Percentiles rank a stretch among this genome's conserved stretches.
phyloP scores from a whole-genome alignment of 1,140 invertebrate genomes.

The Whitmania pigra region DNA sequence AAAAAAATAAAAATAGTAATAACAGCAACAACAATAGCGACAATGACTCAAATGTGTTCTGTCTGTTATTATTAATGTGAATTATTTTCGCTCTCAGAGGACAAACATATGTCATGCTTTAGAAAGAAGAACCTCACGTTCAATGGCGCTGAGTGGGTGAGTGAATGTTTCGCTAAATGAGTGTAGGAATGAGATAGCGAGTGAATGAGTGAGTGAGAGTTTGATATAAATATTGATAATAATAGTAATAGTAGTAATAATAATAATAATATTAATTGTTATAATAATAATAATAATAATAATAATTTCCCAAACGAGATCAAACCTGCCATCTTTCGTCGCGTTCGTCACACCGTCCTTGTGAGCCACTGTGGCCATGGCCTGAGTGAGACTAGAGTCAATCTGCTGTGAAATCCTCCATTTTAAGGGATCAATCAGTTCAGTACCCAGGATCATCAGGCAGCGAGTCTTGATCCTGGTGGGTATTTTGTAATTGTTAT shows the following conservation, averaged over 20 bases:
- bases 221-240: background rate
- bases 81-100: no score
- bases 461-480: background rate
- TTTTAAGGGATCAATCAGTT: background rate
- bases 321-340: background rate
- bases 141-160: background rate
- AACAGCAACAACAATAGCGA: background rate
- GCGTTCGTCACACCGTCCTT: background rate
- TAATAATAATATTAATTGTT: background rate
- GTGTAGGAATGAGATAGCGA: no score
- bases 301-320: background rate
- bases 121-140: background rate
- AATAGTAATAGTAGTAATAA: background rate
- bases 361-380: background rate
- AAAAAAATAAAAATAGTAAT: no score
- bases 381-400: background rate
- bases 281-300: background rate
- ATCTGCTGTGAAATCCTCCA: background rate
- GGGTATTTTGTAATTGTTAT: no score
- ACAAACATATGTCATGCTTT: constrained; percentile 8
- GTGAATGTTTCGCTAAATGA: background rate
- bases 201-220: background rate
- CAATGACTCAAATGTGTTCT: no score
- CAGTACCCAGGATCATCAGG: background rate
- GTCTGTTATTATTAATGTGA: no score